phyloP scores from a whole-genome alignment of 2,888 invertebrate genomes.

The Caenorhabditis uteleia region DNA sequence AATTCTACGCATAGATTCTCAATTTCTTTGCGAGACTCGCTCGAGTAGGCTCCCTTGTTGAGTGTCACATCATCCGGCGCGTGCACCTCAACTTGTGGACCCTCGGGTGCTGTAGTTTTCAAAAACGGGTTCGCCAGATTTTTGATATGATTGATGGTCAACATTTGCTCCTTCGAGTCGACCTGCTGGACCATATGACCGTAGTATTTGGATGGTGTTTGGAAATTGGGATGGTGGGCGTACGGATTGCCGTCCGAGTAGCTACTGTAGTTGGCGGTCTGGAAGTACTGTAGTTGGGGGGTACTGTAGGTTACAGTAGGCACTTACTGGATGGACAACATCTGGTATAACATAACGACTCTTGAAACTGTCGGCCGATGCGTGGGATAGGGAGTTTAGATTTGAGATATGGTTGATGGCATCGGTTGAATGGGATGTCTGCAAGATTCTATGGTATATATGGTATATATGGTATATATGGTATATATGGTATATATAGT shows the following conservation, averaged over 20 bases:
- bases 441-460: too few relatives aligned
- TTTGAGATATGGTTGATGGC: too few relatives aligned
- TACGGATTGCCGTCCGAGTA: constrained; percentile 30
- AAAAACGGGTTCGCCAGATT: constrained; percentile 15
- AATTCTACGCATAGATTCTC: background rate
- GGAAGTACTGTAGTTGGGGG: background rate
- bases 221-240: constrained; percentile 23
- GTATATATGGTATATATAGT: too few relatives aligned
- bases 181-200: constrained; percentile 2
- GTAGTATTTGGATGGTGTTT: constrained; percentile 29
- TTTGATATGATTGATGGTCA: constrained; percentile 16
- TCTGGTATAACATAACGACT: constrained; percentile 27
- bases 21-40: constrained; percentile 14
- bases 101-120: background rate
- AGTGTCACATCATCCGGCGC: constrained; percentile 36
- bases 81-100: constrained; percentile 1
- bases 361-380: constrained; percentile 3
- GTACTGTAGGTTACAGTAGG: too few relatives aligned
- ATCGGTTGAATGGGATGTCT: too few relatives aligned
- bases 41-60: constrained; percentile 13
- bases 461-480: too few relatives aligned
- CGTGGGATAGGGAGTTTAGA: background rate
- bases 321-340: constrained; percentile 12
- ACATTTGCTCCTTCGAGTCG: background rate
- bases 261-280: constrained; percentile 1